Percentiles rank a stretch among this genome's conserved stretches.
Conservation (phyloP, 2,888 invertebrate species). For the Ferrisia virgata region DNA sequence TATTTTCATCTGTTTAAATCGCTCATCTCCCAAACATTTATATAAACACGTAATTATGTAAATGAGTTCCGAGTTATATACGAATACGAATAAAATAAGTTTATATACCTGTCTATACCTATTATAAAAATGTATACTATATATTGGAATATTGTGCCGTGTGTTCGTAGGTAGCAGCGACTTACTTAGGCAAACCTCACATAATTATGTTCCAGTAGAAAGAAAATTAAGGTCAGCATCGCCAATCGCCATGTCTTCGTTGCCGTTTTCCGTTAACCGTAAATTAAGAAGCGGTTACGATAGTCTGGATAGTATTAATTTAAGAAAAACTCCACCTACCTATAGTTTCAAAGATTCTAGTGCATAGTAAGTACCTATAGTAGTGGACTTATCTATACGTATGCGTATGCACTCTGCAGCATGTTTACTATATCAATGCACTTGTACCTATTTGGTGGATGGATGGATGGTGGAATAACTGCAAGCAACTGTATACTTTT, state of each 20-base stretch:
- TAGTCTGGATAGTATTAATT: conserved; percentile 57
- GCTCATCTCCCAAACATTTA: neutral
- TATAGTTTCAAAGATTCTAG: conserved; percentile 42
- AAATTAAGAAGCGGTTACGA: conserved; percentile 53
- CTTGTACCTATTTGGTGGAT: no score
- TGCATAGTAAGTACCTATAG: conserved; percentile 34
- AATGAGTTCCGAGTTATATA: neutral
- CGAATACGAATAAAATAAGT: neutral
- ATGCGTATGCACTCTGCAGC: no score
- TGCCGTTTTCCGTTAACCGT: conserved; percentile 51
- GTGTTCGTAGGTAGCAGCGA: conserved; percentile 57
- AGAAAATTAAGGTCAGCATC: conserved; percentile 60
- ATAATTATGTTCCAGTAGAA: conserved; percentile 58
- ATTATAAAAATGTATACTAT: neutral
- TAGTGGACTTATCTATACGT: no score
- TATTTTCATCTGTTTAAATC: neutral
- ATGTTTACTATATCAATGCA: no score
- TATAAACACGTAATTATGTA: neutral
- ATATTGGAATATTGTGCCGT: neutral
- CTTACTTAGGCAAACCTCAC: conserved; percentile 41
- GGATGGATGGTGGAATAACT: no score
- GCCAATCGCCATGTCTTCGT: conserved; percentile 62
- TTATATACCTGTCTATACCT: neutral
- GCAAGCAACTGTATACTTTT: no score
- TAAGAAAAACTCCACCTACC: conserved; percentile 55